Percentiles rank a stretch among this genome's conserved stretches.
Conservation (phyloP, 2,113 vertebrate genomes). For the Scomber japonicus region DNA sequence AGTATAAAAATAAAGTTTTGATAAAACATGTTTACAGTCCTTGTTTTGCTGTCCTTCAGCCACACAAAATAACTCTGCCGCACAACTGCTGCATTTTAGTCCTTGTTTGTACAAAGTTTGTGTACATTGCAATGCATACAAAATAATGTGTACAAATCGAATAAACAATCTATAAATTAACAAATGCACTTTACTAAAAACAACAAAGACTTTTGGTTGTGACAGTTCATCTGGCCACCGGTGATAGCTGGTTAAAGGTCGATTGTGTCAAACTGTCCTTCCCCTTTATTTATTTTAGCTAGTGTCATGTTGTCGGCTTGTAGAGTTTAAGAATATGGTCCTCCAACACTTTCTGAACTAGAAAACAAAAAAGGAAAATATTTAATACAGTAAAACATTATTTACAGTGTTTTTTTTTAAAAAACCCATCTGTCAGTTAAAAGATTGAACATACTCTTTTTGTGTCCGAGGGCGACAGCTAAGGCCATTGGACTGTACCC, state of each 20-base stretch:
- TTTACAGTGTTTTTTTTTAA: background rate
- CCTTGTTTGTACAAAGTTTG: conserved; percentile 24
- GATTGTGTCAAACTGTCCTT: background rate
- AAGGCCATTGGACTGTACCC: conserved; percentile 97
- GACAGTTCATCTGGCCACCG: background rate
- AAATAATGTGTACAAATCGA: conserved; percentile 32
- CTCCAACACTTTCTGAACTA: conserved; percentile 91
- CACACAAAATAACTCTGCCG: conserved; percentile 46
- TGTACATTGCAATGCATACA: background rate
- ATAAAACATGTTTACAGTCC: conserved; percentile 48
- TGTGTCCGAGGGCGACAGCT: conserved; percentile 92
- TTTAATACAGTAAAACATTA: background rate
- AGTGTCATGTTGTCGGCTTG: conserved; percentile 66
- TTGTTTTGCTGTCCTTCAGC: conserved; percentile 13
- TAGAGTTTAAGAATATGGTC: conserved; percentile 89
- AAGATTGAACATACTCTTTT: conserved; percentile 86
- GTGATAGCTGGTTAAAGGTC: background rate
- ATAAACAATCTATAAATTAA: conserved; percentile 32
- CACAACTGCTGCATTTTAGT: conserved; percentile 26
- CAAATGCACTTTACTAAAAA: conserved; percentile 2
- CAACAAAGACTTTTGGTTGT: background rate
- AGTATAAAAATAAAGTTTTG: conserved; percentile 66
- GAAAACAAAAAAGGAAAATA: conserved; percentile 15
- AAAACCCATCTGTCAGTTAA: background rate
- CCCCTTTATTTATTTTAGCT: background rate